Conservation (phyloP, 2,888 invertebrate genomes). For the Lamproptera curius region DNA sequence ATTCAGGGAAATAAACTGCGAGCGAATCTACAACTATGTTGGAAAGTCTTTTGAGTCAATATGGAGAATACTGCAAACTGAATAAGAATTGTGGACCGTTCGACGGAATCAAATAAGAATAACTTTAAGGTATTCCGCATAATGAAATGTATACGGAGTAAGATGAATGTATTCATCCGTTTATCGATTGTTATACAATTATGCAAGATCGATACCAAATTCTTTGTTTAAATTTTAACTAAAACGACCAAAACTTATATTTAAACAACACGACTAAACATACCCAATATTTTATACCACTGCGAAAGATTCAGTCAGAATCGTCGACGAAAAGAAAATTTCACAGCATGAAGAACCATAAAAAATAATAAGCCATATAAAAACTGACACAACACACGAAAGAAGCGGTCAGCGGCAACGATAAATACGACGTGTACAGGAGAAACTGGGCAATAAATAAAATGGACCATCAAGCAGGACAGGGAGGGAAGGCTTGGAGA, state of each 20-base stretch:
- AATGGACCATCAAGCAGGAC: slow-evolving; percentile 16
- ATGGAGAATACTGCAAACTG: slow-evolving; percentile 24
- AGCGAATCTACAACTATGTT: slow-evolving; percentile 26
- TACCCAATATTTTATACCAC: too few relatives aligned
- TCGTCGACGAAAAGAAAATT: too few relatives aligned
- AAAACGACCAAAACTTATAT: too few relatives aligned
- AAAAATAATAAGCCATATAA: too few relatives aligned
- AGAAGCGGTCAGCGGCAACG: background rate
- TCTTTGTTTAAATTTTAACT: too few relatives aligned
- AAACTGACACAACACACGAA: too few relatives aligned
- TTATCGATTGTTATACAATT: background rate
- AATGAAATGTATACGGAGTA: slow-evolving; percentile 14
- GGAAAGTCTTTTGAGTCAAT: slow-evolving; percentile 35
- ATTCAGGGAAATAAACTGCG: slow-evolving; percentile 45
- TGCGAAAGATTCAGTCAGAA: too few relatives aligned
- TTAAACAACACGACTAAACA: too few relatives aligned
- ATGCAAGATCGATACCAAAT: background rate
- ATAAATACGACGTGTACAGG: slow-evolving; percentile 8
- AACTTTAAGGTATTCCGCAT: slow-evolving; percentile 14
- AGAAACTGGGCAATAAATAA: slow-evolving; percentile 19
- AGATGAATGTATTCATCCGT: background rate
- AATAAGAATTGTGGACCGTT: slow-evolving; percentile 22
- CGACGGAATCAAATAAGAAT: slow-evolving; percentile 18
- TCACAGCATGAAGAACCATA: too few relatives aligned
- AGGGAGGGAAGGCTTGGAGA: slow-evolving; percentile 26